These are phyloP conservation scores for Eupristina koningsbergeri DNA, from an alignment of 1,140 invertebrate genomes.

Conservation along the genomic window DNA sequence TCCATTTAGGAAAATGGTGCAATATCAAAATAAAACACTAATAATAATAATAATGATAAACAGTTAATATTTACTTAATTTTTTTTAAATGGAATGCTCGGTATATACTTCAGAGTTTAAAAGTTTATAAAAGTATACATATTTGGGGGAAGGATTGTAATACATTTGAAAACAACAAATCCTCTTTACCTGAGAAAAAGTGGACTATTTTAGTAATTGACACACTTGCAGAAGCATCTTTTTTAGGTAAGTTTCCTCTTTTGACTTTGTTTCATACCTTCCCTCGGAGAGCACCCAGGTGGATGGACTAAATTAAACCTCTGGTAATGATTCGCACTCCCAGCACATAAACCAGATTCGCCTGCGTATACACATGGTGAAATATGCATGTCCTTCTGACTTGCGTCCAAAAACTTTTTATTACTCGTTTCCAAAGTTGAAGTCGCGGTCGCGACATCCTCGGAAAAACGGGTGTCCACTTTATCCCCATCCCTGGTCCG, in stretches of 20 bases:
- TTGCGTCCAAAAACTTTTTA: slow-evolving; percentile 42
- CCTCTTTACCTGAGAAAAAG: not conserved
- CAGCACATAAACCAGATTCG: not conserved
- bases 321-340: not conserved
- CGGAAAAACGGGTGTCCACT: not conserved
- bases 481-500: not conserved
- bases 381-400: slow-evolving; percentile 2
- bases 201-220: not conserved
- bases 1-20: too few species aligned
- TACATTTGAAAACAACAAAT: not conserved
- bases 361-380: not conserved
- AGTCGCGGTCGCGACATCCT: too few species aligned
- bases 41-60: too few species aligned
- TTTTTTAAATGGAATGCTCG: too few species aligned
- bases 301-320: too few species aligned
- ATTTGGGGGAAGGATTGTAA: not conserved
- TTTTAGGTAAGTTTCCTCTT: not conserved
- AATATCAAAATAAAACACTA: too few species aligned
- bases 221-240: not conserved
- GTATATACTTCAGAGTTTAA: not conserved
- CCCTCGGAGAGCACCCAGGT: too few species aligned
- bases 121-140: not conserved
- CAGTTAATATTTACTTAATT: too few species aligned
- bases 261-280: not conserved
- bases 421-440: slow-evolving; percentile 35